Evolutionary conservation across 2,113 vertebrate species (phyloP).

Genomic region (Strigops habroptila): DNA sequence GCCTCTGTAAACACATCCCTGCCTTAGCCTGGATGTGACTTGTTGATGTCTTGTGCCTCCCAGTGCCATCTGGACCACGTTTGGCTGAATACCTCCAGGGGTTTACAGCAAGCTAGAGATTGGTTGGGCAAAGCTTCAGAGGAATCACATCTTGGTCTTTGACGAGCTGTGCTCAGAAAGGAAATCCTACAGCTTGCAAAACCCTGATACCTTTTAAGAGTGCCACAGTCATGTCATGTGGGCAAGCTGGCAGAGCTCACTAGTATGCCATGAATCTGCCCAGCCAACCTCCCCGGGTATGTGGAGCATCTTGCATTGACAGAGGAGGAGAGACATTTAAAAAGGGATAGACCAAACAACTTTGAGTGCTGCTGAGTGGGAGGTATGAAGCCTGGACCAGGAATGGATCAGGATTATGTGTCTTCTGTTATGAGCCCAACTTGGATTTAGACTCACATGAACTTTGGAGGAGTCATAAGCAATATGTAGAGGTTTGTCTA

Average conservation of each 20-base stretch:
- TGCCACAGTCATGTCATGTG: background rate
- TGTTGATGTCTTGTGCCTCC: slow-evolving; percentile 38
- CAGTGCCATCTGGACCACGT: slow-evolving; percentile 62
- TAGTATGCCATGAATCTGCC: background rate
- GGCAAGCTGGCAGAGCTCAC: background rate
- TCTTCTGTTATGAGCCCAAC: background rate
- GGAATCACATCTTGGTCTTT: background rate
- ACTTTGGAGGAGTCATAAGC: background rate
- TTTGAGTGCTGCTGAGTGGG: background rate
- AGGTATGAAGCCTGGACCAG: background rate
- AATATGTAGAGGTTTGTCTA: background rate
- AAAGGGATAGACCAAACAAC: background rate
- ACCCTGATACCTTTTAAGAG: background rate
- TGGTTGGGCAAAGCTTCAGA: slow-evolving; percentile 68
- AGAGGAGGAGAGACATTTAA: background rate
- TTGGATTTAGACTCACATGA: background rate
- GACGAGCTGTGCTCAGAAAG: background rate
- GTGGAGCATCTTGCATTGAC: background rate
- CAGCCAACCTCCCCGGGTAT: background rate
- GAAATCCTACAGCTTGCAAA: slow-evolving; percentile 2
- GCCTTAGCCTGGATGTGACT: background rate
- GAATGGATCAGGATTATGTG: background rate
- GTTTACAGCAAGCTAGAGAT: background rate
- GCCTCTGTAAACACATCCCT: background rate
- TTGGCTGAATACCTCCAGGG: slow-evolving; percentile 37